Evolutionary conservation across 1,140 invertebrate species (phyloP).

Genomic region (Argopecten irradians): DNA sequence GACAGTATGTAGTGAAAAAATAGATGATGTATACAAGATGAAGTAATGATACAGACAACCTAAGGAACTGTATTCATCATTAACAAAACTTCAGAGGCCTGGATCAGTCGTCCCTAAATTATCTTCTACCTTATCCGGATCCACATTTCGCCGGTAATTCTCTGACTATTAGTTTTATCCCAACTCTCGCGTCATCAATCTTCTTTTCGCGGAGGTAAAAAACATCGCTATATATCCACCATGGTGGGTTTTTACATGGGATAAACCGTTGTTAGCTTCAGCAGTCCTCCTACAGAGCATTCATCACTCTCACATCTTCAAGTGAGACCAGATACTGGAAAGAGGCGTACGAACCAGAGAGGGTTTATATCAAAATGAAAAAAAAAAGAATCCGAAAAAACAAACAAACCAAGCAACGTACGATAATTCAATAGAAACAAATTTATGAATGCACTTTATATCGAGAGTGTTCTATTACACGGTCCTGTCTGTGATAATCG

Average conservation of each 20-base stretch:
- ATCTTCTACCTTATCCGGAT: conserved; percentile 15
- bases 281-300: neutral
- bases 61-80: neutral
- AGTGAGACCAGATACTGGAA: neutral
- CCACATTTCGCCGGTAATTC: conserved; percentile 14
- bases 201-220: conserved; percentile 16
- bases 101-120: neutral
- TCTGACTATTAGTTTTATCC: conserved; percentile 22
- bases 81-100: neutral
- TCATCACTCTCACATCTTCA: neutral
- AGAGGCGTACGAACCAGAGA: neutral
- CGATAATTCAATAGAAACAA: conserved; percentile 17
- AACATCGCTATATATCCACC: neutral
- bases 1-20: neutral
- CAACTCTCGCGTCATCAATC: conserved; percentile 2
- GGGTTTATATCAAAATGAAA: conserved; percentile 18
- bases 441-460: conserved; percentile 17
- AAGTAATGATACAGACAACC: conserved; percentile 5
- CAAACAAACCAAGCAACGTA: neutral
- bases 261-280: neutral
- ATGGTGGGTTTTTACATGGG: neutral
- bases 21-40: neutral
- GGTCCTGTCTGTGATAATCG: neutral
- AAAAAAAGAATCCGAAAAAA: neutral
- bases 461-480: neutral